Base-by-base conservation (phyloP, 2,797 vertebrate genomes). In the Myotis pilosus region DNA sequence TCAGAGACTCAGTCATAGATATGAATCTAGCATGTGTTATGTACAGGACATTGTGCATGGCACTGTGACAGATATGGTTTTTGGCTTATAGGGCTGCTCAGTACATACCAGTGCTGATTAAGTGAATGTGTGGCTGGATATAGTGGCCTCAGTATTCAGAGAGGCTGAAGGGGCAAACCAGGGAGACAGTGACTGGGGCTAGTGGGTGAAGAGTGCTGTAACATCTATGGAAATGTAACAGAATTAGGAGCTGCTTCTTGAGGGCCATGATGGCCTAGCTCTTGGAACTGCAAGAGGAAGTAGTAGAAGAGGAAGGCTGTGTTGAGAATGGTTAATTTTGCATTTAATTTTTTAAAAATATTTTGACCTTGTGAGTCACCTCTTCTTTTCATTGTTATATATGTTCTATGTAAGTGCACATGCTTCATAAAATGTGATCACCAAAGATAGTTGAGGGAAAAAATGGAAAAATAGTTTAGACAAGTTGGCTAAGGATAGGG, bases 381-480 rank as follows among this genome's bases (percentile, higher is more conserved):
- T 47, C 72, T 47, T 8, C 49, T 78, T 78, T 53, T 55, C 49
- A 89, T 49, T 89, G 22, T 75, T 93, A 53, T 1, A 20, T 76
- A 71, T 75, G 25, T 92, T 90, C 2, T 16, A 1, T 92, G 47
- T 92, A 95, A 94, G 64, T 93, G 25, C 23, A 95, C 55, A 85
- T 87, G 51, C 76, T 93, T 94, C 47, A 79, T 89, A 93, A 95
- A 85, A 85, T 83, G 92, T 94, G 38, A 88, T 94, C 68, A 82
- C 76, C 20, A n/a, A 75, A 51, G 81, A 83, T 30, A 68, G 44
- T 38, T 89, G 51, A 93, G 33, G 71, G 23, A 82, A 38, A 47
- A 96, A 55, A 74, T 85, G 41, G 74, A 95, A 92, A 91, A 94
- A 84, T 20, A 94, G 22, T 91, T 66, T 92, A 72, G 72, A 71